Percentiles rank a stretch among this genome's conserved stretches.
These are phyloP conservation scores for Spilosoma lubricipeda DNA, from an alignment of 2,888 invertebrate species.

Conservation along the genomic window DNA sequence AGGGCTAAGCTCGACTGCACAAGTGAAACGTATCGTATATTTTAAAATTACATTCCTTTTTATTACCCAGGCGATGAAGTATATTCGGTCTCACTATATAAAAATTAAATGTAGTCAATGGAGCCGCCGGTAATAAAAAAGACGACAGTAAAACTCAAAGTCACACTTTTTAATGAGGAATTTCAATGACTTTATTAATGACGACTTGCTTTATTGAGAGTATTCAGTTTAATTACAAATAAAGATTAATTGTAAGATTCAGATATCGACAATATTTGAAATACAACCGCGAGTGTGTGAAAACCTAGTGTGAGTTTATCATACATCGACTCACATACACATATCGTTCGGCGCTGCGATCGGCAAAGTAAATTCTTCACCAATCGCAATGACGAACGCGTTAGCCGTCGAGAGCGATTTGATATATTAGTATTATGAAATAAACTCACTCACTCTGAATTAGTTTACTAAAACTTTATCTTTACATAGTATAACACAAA, in stretches of 20 bases:
- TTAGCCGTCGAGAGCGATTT: too few relatives aligned
- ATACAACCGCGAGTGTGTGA: neutral
- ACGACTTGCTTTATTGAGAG: neutral
- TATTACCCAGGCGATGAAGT: neutral
- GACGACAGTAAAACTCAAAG: neutral
- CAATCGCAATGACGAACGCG: too few relatives aligned
- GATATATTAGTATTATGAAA: too few relatives aligned
- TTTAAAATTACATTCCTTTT: neutral
- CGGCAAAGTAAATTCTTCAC: too few relatives aligned
- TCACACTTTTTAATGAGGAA: neutral
- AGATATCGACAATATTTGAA: neutral
- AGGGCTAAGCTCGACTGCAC: neutral
- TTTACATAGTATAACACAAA: too few relatives aligned
- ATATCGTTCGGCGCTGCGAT: too few relatives aligned
- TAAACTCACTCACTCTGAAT: neutral
- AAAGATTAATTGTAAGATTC: neutral
- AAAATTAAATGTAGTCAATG: neutral
- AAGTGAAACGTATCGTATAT: neutral
- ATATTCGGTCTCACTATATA: neutral
- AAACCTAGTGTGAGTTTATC: neutral
- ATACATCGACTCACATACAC: neutral
- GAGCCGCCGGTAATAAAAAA: neutral
- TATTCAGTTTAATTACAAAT: conserved; percentile 2
- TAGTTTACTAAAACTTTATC: neutral
- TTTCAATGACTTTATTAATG: neutral